These are phyloP conservation scores for Cairina moschata DNA, from an alignment of 2,113 vertebrate species.

Conservation along the genomic window DNA sequence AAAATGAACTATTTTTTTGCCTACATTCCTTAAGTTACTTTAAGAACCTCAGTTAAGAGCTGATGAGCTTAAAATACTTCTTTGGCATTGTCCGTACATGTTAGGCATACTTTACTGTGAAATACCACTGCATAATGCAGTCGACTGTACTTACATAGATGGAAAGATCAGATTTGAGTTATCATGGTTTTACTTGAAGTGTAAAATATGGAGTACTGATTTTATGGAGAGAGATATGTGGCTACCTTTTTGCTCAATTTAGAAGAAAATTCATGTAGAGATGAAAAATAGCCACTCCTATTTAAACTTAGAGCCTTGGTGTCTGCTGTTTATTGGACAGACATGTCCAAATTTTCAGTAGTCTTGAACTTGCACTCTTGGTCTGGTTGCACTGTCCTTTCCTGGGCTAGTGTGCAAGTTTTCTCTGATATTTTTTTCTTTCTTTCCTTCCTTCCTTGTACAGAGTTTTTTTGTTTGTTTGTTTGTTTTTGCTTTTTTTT, in stretches of 20 bases:
- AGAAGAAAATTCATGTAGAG: neutral
- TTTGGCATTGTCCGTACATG: neutral
- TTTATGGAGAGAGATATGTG: neutral
- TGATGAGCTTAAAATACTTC: slow-evolving; percentile 26
- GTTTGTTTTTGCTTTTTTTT: neutral
- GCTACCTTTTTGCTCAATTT: neutral
- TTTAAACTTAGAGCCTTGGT: neutral
- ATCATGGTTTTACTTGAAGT: neutral
- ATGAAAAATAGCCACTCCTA: neutral
- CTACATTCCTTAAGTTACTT: neutral
- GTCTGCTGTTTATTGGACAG: neutral
- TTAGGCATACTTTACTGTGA: neutral
- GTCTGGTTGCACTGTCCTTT: neutral
- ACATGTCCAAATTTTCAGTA: neutral
- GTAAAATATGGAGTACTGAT: neutral
- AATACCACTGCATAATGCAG: neutral
- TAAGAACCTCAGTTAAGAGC: slow-evolving; percentile 42
- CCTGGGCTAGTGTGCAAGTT: neutral
- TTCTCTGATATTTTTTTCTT: neutral
- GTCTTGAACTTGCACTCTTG: neutral
- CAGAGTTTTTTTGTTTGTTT: too few species aligned
- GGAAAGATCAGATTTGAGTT: neutral
- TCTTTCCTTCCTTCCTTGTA: neutral
- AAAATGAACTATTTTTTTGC: neutral
- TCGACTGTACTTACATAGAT: neutral